phyloP scores from a whole-genome alignment of 1,140 invertebrate species.

The Kradibia gibbosae region DNA sequence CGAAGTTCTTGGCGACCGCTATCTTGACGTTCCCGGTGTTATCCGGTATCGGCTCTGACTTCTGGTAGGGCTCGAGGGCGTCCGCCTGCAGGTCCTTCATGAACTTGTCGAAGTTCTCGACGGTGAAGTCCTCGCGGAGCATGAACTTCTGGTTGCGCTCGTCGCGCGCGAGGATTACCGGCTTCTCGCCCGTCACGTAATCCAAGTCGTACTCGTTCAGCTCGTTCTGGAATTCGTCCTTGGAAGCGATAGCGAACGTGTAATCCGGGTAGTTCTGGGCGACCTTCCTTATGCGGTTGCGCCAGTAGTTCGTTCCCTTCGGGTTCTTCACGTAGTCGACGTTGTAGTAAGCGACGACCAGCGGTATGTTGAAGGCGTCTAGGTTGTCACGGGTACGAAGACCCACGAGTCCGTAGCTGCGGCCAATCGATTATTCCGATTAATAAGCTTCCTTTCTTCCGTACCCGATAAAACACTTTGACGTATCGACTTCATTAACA shows the following conservation, averaged over 20 bases:
- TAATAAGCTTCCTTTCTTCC: too few species aligned
- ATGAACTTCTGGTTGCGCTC: slow-evolving; percentile 90
- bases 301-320: slow-evolving; percentile 99
- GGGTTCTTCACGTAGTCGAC: slow-evolving; percentile 98
- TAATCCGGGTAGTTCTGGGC: slow-evolving; percentile 88
- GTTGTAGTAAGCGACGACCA: slow-evolving; percentile 93
- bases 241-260: slow-evolving; percentile 92
- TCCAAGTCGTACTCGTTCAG: slow-evolving; percentile 95
- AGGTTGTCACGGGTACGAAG: slow-evolving; percentile 89
- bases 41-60: slow-evolving; percentile 95
- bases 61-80: slow-evolving; percentile 92
- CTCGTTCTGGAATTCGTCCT: slow-evolving; percentile 94
- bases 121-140: slow-evolving; percentile 91
- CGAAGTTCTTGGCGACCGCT: slow-evolving; percentile 97
- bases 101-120: slow-evolving; percentile 92
- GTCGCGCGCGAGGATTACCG: slow-evolving; percentile 88
- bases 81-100: slow-evolving; percentile 87
- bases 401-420: slow-evolving; percentile 92
- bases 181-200: slow-evolving; percentile 90
- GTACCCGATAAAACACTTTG: too few species aligned
- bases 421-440: slow-evolving; percentile 45
- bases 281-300: slow-evolving; percentile 96
- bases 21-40: slow-evolving; percentile 91
- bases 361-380: slow-evolving; percentile 89
- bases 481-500: too few species aligned